A percentile compares a stretch with the other conserved stretches of the same genome.
phyloP scores from a whole-genome alignment of 1,140 invertebrate genomes.

The Lordiphosa stackelbergi region DNA sequence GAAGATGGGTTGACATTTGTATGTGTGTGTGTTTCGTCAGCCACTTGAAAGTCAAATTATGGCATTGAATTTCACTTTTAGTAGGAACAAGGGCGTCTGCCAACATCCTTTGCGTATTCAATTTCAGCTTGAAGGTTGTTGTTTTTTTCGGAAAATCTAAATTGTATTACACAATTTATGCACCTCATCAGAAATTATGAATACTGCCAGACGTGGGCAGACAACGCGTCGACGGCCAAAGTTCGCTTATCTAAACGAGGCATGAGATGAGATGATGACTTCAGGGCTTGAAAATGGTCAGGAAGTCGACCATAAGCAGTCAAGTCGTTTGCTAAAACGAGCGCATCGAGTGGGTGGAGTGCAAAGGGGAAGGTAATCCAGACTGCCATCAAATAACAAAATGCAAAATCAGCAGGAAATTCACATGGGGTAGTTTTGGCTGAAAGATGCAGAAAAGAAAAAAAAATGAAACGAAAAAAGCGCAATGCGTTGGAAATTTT shows the following conservation, averaged over 20 bases:
- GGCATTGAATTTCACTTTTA: constrained; percentile 54
- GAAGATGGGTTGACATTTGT: constrained; percentile 14
- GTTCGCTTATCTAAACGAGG: constrained; percentile 54
- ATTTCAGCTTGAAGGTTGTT: constrained; percentile 24
- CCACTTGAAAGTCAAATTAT: constrained; percentile 67
- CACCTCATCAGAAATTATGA: constrained; percentile 23
- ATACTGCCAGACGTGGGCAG: not conserved
- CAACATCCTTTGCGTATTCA: constrained; percentile 47
- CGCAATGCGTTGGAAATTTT: constrained; percentile 25
- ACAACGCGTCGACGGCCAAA: not conserved
- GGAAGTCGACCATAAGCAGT: constrained; percentile 53
- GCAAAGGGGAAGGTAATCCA: constrained; percentile 17
- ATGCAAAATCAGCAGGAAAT: constrained; percentile 59
- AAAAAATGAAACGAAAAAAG: constrained; percentile 4
- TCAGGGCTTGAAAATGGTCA: constrained; percentile 38
- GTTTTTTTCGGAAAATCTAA: too few species aligned
- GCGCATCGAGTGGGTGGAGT: constrained; percentile 11
- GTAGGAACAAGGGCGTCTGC: constrained; percentile 1
- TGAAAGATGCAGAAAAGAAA: constrained; percentile 13
- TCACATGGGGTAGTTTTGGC: constrained; percentile 38
- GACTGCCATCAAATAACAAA: constrained; percentile 51
- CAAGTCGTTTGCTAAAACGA: constrained; percentile 42
- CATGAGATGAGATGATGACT: constrained; percentile 20
- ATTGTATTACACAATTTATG: constrained; percentile 3
- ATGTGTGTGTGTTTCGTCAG: constrained; percentile 26